Evolutionary conservation across 2,113 vertebrate genomes (phyloP), one percentile per base, ranked within the genome.

Genomic region (Ranitomeya variabilis): DNA sequence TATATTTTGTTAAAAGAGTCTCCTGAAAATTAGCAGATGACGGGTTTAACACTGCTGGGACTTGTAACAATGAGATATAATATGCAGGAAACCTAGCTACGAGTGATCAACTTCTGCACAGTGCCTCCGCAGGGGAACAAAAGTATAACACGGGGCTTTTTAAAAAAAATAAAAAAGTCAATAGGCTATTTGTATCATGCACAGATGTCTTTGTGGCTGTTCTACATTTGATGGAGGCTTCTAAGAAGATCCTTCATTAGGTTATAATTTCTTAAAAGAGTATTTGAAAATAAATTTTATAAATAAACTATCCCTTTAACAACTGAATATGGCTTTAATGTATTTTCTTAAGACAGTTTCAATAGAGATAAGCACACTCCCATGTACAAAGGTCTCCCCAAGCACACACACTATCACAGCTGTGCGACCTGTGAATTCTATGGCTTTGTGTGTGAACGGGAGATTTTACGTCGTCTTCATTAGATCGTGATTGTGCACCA

Each of bases 341-440:
- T 9, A 74, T 76, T 21, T 76, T 76, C 69, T 37, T 73, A 69
- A 69, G 66, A 31, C 4, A 6, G 26, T 26, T 73, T 14, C 15
- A 59, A 60, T 57, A 23, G 13, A 55, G 52, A 80, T 59, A 59
- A 80, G 55, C 19, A 51, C 81, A 83, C 45, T 55, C 81, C 82
- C 21, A 69, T 84, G 82, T 84, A 55, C 82, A 84, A 71, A 71
- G 51, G 51, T 84, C 66, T 66, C 14, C 13, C 16, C n/a, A 26
- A 6, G 6, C 64, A 54, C 62, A 67, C 64, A 69, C 23, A 37
- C 26, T 83, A 6, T 51, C 59, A 66, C 37, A 67, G 62, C 31
- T 10, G 81, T 23, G 69, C 3, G 12, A 14, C 26, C 21, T 23
- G 16, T 67, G 37, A 21, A 54, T 52, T 69, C 64, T 52, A 67